Evolutionary conservation across 2,113 vertebrate genomes (phyloP).

Genomic region (Pluvianellus socialis): DNA sequence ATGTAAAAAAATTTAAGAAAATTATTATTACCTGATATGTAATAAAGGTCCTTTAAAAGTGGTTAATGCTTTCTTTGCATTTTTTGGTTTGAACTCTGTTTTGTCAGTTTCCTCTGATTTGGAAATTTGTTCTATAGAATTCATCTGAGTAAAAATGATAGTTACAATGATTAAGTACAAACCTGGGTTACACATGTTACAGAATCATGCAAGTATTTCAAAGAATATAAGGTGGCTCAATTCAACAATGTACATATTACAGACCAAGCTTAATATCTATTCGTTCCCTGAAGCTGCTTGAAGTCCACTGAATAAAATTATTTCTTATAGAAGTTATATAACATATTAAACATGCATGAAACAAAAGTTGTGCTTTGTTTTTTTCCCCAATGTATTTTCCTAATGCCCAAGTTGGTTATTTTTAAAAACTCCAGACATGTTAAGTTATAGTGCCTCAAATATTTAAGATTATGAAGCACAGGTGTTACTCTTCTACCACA

Average conservation of each 20-base stretch:
- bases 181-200: background rate
- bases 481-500: background rate
- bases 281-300: background rate
- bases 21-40: constrained; percentile 86
- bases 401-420: background rate
- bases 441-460: background rate
- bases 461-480: background rate
- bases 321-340: background rate
- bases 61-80: constrained; percentile 84
- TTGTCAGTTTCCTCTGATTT: constrained; percentile 87
- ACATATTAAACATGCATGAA: background rate
- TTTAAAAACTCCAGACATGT: background rate
- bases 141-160: constrained; percentile 79
- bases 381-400: background rate
- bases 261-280: background rate
- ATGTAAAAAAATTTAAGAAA: background rate
- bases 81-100: constrained; percentile 82
- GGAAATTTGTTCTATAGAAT: constrained; percentile 80
- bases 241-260: background rate
- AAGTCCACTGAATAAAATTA: background rate
- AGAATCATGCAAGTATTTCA: background rate
- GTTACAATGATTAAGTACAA: constrained; percentile 49
- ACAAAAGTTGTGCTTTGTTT: background rate
- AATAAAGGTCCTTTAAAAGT: constrained; percentile 92
- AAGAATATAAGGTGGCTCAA: background rate